A percentile compares a stretch with the other conserved stretches of the same genome.
Evolutionary conservation across 2,888 invertebrate species (phyloP).

Genomic region (Neuroscelio doddi): DNA sequence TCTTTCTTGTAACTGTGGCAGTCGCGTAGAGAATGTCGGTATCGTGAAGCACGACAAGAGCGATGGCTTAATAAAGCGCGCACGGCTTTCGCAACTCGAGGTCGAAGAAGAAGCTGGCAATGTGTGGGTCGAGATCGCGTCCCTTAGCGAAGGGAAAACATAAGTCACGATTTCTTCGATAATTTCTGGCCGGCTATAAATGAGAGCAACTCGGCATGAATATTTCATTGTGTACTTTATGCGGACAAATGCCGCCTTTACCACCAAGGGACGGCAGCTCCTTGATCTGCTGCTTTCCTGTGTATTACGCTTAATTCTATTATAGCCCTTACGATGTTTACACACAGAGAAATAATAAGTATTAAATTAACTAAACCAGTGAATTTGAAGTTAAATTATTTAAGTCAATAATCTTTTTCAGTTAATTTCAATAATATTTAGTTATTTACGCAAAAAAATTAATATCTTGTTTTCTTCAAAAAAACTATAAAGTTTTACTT

Average conservation of each 20-base stretch:
- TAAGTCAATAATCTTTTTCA: too few species aligned
- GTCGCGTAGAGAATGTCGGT: slow-evolving; percentile 29
- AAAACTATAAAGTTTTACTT: too few species aligned
- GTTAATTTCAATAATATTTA: too few species aligned
- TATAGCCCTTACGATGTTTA: slow-evolving; percentile 19
- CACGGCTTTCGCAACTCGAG: slow-evolving; percentile 30
- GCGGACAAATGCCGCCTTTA: slow-evolving; percentile 49
- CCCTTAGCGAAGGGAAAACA: slow-evolving; percentile 39
- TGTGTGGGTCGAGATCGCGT: slow-evolving; percentile 29
- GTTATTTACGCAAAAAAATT: too few species aligned
- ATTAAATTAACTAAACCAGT: too few species aligned
- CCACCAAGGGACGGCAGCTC: slow-evolving; percentile 26
- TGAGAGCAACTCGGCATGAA: slow-evolving; percentile 53
- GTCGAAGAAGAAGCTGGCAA: slow-evolving; percentile 25
- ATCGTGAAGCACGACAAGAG: slow-evolving; percentile 40
- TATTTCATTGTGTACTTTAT: slow-evolving; percentile 58
- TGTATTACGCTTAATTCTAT: slow-evolving; percentile 42
- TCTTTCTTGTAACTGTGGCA: slow-evolving; percentile 32
- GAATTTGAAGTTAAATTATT: too few species aligned
- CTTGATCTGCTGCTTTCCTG: slow-evolving; percentile 21
- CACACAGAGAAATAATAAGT: too few species aligned
- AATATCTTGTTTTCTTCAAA: too few species aligned
- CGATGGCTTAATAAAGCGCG: slow-evolving; percentile 46
- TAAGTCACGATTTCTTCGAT: slow-evolving; percentile 55
- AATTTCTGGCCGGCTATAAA: slow-evolving; percentile 51